A percentile compares a stretch with the other conserved stretches of the same genome.
These are phyloP conservation scores for Aphidius ervi DNA, from an alignment of 1,140 invertebrate genomes.

Conservation along the genomic window DNA sequence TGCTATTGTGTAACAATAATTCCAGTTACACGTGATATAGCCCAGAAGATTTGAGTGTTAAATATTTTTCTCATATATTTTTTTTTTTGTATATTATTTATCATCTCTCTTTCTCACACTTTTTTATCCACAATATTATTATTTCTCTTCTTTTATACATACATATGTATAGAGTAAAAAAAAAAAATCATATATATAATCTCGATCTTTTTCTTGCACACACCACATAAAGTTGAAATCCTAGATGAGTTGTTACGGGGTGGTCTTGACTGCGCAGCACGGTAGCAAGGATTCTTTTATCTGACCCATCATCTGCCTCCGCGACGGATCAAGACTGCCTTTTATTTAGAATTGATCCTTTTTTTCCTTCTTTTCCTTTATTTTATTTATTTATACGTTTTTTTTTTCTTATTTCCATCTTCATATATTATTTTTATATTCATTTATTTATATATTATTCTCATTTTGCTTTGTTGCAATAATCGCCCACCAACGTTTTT, in stretches of 20 bases:
- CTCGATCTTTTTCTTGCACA: slow-evolving; percentile 13
- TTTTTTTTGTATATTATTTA: neutral
- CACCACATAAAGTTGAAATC: slow-evolving; percentile 33
- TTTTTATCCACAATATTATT: slow-evolving; percentile 3
- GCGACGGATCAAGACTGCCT: slow-evolving; percentile 15
- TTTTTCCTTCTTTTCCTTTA: neutral
- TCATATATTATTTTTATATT: neutral
- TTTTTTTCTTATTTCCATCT: neutral
- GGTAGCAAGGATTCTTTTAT: slow-evolving; percentile 19
- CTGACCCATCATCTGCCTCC: slow-evolving; percentile 19
- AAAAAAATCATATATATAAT: neutral
- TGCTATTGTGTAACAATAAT: slow-evolving; percentile 41
- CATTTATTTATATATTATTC: neutral
- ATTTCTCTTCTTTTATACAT: neutral
- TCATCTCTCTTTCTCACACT: neutral
- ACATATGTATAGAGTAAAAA: neutral
- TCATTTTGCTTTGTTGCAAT: slow-evolving; percentile 1
- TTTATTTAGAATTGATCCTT: neutral
- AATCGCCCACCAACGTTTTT: too few relatives aligned
- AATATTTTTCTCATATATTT: too few relatives aligned
- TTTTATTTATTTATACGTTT: neutral
- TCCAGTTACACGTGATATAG: slow-evolving; percentile 37
- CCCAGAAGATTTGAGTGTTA: neutral
- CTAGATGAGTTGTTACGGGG: slow-evolving; percentile 31
- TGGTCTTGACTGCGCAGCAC: slow-evolving; percentile 18